These are phyloP conservation scores for Chaenogobius annularis DNA, from an alignment of 2,113 vertebrate species.

Conservation along the genomic window DNA sequence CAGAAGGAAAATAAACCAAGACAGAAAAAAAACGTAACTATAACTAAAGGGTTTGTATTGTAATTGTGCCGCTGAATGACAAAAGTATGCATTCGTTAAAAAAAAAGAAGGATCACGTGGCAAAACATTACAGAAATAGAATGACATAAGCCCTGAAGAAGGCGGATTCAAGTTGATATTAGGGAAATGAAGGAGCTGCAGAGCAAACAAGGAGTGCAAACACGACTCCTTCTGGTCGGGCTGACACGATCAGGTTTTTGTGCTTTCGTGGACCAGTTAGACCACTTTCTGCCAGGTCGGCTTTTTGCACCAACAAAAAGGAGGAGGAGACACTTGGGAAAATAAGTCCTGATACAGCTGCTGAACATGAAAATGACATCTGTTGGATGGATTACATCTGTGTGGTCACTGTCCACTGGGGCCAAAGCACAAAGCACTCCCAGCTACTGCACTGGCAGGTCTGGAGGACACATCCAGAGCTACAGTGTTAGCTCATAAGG, in stretches of 20 bases:
- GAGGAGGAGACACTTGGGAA: slow-evolving; percentile 64
- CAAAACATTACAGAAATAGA: not conserved
- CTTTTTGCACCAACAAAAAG: slow-evolving; percentile 37
- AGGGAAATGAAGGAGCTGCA: slow-evolving; percentile 5
- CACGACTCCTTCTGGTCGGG: slow-evolving; percentile 4
- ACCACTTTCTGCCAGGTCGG: slow-evolving; percentile 38
- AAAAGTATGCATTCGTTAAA: too few species aligned
- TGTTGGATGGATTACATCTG: slow-evolving; percentile 49
- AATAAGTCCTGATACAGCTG: slow-evolving; percentile 44
- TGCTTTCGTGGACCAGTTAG: slow-evolving; percentile 59
- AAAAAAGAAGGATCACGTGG: not conserved
- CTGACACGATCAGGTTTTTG: slow-evolving; percentile 51
- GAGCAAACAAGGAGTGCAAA: not conserved
- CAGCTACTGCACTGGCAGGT: slow-evolving; percentile 9
- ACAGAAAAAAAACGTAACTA: too few species aligned
- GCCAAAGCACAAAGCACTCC: slow-evolving; percentile 6
- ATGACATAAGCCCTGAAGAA: not conserved
- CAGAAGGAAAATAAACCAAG: too few species aligned
- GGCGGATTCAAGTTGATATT: not conserved
- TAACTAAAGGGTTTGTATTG: not conserved
- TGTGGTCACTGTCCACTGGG: slow-evolving; percentile 47
- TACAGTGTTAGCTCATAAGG: slow-evolving; percentile 20
- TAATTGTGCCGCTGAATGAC: not conserved
- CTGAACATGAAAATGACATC: slow-evolving; percentile 56
- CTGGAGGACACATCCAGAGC: slow-evolving; percentile 4